Base-by-base conservation (phyloP, 2,888 invertebrate species). In the Lysandra bellargus region DNA sequence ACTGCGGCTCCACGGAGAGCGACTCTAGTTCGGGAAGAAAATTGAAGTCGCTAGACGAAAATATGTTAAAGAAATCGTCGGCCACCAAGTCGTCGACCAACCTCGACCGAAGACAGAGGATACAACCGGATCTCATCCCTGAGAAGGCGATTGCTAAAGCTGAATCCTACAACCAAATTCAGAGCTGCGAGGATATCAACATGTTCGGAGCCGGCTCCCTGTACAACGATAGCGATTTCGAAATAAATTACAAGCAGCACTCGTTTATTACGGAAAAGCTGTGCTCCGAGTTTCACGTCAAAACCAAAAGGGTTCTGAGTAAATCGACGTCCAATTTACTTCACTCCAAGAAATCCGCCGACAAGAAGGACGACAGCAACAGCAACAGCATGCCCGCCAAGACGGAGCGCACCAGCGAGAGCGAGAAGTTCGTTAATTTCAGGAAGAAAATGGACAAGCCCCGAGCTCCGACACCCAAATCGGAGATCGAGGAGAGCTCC, bases 201-300 rank as follows among this genome's bases (percentile, higher is more conserved):
- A 89, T 95, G 95, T 91, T 96, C 88, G 90, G 95, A 86, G 93
- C 89, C 30, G 95, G 94, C 72, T 95, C 96, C 87, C 84, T 95
- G 84, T 95, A 91, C 90, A 96, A 93, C 83, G 95, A 92, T 86
- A 95, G 88, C 87, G 96, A 90, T 88, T 95, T 94, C 79, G 94
- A 94, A 90, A 93, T 95, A 9, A 94, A 94, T 84, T 94, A 88
- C 83, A 95, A 95, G 81, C 96, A 95, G 79, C 95, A 96, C 84
- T 96, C 96, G 0, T 96, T 95, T 82, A 96, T 96, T 69, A 96
- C 96, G 17, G 96, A 96, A 83, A 96, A 96, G 84, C 90, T 96
- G 49, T 96, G 96, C 88, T 96, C 96, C 4, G 96, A 96, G 88
- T 96, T 96, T 84, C 96, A 96, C 83, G 96, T 96, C 0, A 96